Evolutionary conservation across 64 coral and sea anemone species (phyloP), one percentile per base, ranked within the genome.

Genomic region (Trachythela sp.): DNA sequence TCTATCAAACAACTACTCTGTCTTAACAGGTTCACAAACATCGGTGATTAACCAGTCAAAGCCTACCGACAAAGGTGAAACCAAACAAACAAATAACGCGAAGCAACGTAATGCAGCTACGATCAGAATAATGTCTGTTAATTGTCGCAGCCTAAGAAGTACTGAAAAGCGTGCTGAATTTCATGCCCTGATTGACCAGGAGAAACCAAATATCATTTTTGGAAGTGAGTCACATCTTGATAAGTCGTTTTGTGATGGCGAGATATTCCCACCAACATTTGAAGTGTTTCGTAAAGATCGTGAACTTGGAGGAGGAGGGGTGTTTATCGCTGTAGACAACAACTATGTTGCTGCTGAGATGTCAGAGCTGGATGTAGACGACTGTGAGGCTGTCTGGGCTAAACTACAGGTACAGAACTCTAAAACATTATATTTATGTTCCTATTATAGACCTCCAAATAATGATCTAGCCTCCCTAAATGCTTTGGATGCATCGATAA

Each of bases 331-430:
- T 35, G 77, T 88, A n/a, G 84, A 94, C 84, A 91, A 80, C 20
- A 5, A 67, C 58, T 48, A 90, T 39, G 20, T 76, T 20, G 51
- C 85, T 43, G 59, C 86, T 34, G 91, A 86, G 88, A 40, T 88
- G 84, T 39, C 36, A 27, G 88, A 85, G 4, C 50, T 94, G 80
- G 92, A 94, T 84, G 70, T 70, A 20, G 88, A 90, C 22, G 64
- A 48, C 33, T 83, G 67, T 9, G 87, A 89, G 33, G 33, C 88
- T 27, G 83, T 77, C 20, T 93, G 92, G 88, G 83, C 64, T 17
- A 94, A 94, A 94, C 56, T 94, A 85, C 89, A 91, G 31, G 77
- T 94, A 85, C 41, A 70, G 39, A 85, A 85, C 39, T 84, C 89
- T 75, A 84, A 48, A 36, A 72, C 89, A 27, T 29, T 94, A 14